Percentiles rank a stretch among this genome's conserved stretches.
These are phyloP conservation scores for Zaprionus africanus DNA, from an alignment of 1,140 invertebrate species.

Conservation along the genomic window DNA sequence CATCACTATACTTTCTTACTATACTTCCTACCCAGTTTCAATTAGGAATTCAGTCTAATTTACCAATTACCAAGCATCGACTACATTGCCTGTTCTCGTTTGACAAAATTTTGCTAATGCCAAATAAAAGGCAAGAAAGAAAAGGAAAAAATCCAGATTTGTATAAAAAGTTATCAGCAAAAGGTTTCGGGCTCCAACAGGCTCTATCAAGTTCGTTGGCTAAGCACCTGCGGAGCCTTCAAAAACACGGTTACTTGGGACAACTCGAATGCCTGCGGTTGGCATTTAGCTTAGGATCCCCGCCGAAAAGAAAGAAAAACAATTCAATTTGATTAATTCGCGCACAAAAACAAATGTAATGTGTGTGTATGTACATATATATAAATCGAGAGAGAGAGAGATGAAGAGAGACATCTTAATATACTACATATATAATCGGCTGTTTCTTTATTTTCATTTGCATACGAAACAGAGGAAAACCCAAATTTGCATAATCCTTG, in stretches of 20 bases:
- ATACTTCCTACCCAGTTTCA: background rate
- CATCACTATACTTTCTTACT: background rate
- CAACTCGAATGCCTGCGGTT: background rate
- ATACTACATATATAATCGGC: slow-evolving; percentile 16
- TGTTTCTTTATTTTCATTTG: slow-evolving; percentile 50
- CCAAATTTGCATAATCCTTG: slow-evolving; percentile 62
- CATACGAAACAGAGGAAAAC: slow-evolving; percentile 39
- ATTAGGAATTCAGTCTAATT: background rate
- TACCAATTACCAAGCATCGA: background rate
- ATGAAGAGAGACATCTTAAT: background rate
- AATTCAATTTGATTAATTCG: slow-evolving; percentile 2
- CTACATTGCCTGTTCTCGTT: background rate
- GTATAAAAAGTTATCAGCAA: background rate
- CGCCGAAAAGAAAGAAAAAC: background rate
- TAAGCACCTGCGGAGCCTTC: background rate
- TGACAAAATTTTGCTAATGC: background rate
- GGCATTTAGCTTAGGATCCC: background rate
- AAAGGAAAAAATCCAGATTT: background rate
- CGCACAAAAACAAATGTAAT: background rate
- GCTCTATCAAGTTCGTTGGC: too few relatives aligned
- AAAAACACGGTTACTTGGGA: background rate
- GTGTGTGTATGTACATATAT: background rate
- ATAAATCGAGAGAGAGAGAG: too few relatives aligned
- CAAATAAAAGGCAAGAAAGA: background rate
- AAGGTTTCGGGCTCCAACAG: background rate